phyloP scores from a whole-genome alignment of 2,797 vertebrate species.

The Helarctos malayanus region DNA sequence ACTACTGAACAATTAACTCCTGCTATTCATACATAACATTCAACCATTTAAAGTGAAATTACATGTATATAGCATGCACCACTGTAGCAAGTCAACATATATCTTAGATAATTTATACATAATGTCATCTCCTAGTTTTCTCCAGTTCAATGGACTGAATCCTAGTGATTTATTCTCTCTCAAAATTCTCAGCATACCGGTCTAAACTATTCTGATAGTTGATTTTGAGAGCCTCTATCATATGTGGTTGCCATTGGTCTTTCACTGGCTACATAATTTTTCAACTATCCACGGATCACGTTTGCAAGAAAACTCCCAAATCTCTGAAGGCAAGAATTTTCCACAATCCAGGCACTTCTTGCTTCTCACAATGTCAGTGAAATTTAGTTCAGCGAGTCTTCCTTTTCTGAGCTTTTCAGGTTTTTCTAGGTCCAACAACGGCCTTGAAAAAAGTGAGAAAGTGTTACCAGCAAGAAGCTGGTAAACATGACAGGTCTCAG shows the following conservation, averaged over 20 bases:
- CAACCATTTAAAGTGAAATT: not conserved
- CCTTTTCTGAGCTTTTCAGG: not conserved
- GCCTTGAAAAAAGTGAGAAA: not conserved
- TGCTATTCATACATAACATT: not conserved
- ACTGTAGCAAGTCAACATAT: not conserved
- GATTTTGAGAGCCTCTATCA: not conserved
- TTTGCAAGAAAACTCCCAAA: not conserved
- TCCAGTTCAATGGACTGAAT: not conserved
- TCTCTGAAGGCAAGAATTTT: not conserved
- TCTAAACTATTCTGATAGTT: not conserved
- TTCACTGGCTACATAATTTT: slow-evolving; percentile 32
- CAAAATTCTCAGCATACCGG: not conserved
- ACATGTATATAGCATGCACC: not conserved
- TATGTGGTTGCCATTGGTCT: not conserved
- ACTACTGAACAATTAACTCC: not conserved
- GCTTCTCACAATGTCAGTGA: not conserved
- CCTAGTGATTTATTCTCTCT: not conserved
- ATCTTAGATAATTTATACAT: not conserved
- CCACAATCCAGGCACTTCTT: not conserved
- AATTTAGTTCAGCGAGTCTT: not conserved
- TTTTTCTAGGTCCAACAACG: not conserved
- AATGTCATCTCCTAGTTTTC: not conserved
- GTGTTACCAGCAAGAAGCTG: not conserved
- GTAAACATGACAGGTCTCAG: not conserved
- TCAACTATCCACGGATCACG: not conserved